Percentiles rank a stretch among this genome's conserved stretches.
Conservation (phyloP, 2,113 vertebrate species). For the Phycodurus eques region DNA sequence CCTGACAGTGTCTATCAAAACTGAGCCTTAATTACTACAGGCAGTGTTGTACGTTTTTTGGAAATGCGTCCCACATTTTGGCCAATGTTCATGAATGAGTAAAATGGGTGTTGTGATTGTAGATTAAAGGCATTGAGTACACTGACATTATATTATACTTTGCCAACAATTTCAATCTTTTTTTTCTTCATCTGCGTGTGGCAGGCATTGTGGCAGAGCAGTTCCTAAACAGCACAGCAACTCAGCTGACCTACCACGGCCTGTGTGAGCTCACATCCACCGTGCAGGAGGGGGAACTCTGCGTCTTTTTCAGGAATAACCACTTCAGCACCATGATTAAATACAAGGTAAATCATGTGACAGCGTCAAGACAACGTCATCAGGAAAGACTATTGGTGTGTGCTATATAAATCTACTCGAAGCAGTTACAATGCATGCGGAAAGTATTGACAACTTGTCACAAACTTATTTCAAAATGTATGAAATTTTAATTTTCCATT, state of each 20-base stretch:
- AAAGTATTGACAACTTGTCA: not conserved
- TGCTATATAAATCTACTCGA: not conserved
- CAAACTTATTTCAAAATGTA: not conserved
- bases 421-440: not conserved
- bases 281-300: conserved; percentile 96
- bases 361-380: not conserved
- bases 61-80: conserved; percentile 12
- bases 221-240: conserved; percentile 94
- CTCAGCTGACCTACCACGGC: conserved; percentile 96
- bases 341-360: conserved; percentile 83
- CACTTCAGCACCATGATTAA: conserved; percentile 99
- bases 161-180: not conserved
- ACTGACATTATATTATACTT: not conserved
- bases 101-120: conserved; percentile 3
- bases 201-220: conserved; percentile 96
- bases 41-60: conserved; percentile 9
- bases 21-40: conserved; percentile 12
- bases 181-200: not conserved
- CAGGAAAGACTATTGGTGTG: not conserved
- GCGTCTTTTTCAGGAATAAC: conserved; percentile 99
- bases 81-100: conserved; percentile 10
- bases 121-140: not conserved
- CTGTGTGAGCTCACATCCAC: conserved; percentile 94
- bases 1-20: not conserved
- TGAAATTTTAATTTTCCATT: not conserved